These are phyloP conservation scores for Dermatemys mawii DNA, from an alignment of 2,113 vertebrate species.

Conservation along the genomic window DNA sequence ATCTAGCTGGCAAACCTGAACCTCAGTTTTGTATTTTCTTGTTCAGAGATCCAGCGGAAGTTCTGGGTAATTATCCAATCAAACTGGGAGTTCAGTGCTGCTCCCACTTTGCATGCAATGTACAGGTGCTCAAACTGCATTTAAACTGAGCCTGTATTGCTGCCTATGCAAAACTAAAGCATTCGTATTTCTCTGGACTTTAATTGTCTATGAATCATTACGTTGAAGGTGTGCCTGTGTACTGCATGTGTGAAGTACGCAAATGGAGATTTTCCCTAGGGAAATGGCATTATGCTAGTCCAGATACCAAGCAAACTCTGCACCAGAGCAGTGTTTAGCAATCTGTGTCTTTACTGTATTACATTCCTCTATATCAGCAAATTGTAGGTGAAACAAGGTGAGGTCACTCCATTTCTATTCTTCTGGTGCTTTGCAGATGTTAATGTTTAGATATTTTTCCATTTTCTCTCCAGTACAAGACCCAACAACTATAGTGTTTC, in stretches of 20 bases:
- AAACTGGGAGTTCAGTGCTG: neutral
- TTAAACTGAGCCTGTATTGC: neutral
- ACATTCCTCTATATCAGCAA: slow-evolving; percentile 5
- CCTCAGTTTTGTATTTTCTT: neutral
- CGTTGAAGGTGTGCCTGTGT: neutral
- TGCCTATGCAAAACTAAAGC: neutral
- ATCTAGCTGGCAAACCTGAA: neutral
- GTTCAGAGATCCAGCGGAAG: neutral
- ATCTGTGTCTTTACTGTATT: slow-evolving; percentile 18
- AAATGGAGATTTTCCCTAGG: neutral
- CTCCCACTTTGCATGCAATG: neutral
- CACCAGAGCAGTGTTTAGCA: neutral
- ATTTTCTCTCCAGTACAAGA: neutral
- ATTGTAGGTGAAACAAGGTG: neutral
- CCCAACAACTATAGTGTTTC: neutral
- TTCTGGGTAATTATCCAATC: neutral
- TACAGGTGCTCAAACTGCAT: neutral
- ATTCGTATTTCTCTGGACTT: neutral
- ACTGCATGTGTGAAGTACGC: neutral
- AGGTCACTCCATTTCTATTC: neutral
- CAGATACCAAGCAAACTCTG: neutral
- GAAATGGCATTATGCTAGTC: neutral
- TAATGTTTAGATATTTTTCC: neutral
- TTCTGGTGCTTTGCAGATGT: neutral
- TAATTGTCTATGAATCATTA: neutral